These are phyloP conservation scores for Eutrigla gurnardus DNA, from an alignment of 2,797 vertebrate genomes.

Conservation along the genomic window DNA sequence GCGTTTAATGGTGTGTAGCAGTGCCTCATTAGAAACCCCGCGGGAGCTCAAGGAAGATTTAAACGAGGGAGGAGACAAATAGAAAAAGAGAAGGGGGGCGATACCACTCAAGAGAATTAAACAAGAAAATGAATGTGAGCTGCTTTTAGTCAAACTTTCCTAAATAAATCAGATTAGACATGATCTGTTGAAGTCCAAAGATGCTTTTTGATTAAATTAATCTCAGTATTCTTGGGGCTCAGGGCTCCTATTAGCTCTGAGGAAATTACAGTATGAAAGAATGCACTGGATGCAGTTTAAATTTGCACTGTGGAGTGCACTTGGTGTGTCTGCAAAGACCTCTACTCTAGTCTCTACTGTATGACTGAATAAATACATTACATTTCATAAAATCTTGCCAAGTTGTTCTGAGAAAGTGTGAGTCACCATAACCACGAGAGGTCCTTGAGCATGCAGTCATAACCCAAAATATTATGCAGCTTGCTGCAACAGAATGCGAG, in stretches of 20 bases:
- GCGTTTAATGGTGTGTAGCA: background rate
- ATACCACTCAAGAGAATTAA: too few relatives aligned
- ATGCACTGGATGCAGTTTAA: background rate
- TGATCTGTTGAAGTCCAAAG: background rate
- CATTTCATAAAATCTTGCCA: background rate
- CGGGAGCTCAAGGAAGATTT: conserved; percentile 22
- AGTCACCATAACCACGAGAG: too few relatives aligned
- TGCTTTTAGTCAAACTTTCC: background rate
- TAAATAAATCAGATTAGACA: background rate
- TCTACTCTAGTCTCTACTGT: too few relatives aligned
- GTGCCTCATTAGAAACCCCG: conserved; percentile 46
- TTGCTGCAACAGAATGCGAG: too few relatives aligned
- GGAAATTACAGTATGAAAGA: background rate
- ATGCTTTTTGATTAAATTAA: background rate
- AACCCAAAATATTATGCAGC: too few relatives aligned
- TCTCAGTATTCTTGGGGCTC: background rate
- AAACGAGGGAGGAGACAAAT: background rate
- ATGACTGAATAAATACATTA: background rate
- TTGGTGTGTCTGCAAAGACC: too few relatives aligned
- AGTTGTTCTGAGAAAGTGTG: too few relatives aligned
- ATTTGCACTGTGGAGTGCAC: too few relatives aligned
- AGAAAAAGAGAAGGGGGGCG: background rate
- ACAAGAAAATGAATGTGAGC: background rate
- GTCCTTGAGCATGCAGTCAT: too few relatives aligned
- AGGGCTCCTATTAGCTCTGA: background rate